Percentiles rank a stretch among this genome's conserved stretches.
phyloP scores from a whole-genome alignment of 2,888 invertebrate genomes.

The Saturnia pavonia region DNA sequence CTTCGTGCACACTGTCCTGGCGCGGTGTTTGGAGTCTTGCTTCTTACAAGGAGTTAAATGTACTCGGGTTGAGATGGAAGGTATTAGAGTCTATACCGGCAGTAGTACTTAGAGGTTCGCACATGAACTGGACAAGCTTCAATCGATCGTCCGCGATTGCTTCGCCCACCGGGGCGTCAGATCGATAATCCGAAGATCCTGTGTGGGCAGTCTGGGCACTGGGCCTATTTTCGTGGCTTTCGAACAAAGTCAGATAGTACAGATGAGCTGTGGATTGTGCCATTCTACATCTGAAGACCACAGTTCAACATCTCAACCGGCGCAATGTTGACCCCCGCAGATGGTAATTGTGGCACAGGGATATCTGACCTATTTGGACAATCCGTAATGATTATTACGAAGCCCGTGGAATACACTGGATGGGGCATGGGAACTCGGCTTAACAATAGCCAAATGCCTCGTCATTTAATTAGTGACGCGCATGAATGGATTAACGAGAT shows the following conservation, averaged over 20 bases:
- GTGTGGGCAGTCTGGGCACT: not conserved
- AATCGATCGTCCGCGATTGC: not conserved
- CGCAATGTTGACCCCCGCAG: too few relatives aligned
- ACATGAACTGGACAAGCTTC: not conserved
- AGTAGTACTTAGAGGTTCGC: not conserved
- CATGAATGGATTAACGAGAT: too few relatives aligned
- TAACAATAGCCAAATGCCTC: too few relatives aligned
- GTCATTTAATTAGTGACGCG: too few relatives aligned
- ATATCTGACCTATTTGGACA: too few relatives aligned
- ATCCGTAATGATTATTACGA: too few relatives aligned
- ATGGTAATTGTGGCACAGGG: too few relatives aligned
- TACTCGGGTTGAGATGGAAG: not conserved
- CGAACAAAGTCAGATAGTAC: not conserved
- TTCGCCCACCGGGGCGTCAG: not conserved
- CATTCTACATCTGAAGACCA: not conserved
- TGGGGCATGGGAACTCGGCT: too few relatives aligned
- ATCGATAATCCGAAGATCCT: not conserved
- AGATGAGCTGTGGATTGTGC: not conserved
- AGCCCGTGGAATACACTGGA: too few relatives aligned
- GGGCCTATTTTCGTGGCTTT: not conserved
- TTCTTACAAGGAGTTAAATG: not conserved
- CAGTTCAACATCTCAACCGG: too few relatives aligned
- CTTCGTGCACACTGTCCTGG: too few relatives aligned
- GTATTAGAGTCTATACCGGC: not conserved
- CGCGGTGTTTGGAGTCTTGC: not conserved